Conservation (phyloP, 2,888 invertebrate species). For the Pyrochroa serraticornis region DNA sequence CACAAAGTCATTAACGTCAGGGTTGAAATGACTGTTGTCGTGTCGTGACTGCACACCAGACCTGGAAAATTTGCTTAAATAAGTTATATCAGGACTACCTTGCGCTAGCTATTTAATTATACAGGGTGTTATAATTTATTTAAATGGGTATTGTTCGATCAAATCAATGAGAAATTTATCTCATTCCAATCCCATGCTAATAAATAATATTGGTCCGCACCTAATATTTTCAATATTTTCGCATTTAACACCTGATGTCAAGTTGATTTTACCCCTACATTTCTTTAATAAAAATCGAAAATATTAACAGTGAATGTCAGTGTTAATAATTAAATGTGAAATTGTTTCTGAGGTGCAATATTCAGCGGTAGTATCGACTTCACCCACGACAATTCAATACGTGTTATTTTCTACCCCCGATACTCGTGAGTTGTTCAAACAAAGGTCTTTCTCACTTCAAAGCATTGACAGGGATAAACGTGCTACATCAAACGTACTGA, state of each 20-base stretch:
- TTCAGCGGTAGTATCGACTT: background rate
- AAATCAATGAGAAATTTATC: background rate
- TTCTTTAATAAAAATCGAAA: background rate
- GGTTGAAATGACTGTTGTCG: background rate
- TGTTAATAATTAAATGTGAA: background rate
- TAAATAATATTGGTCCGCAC: background rate
- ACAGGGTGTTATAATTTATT: too few species aligned
- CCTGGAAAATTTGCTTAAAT: too few species aligned
- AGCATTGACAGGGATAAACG: conserved; percentile 19
- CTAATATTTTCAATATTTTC: too few species aligned
- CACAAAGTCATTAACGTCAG: conserved; percentile 2
- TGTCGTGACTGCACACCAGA: background rate
- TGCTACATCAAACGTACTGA: conserved; percentile 19
- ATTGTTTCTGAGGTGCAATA: background rate
- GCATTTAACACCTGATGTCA: too few species aligned
- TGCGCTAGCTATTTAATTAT: too few species aligned
- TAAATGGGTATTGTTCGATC: too few species aligned
- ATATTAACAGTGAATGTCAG: background rate
- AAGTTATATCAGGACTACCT: too few species aligned
- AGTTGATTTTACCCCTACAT: background rate
- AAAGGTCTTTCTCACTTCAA: conserved; percentile 18
- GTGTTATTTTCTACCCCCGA: conserved; percentile 14
- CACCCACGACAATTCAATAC: conserved; percentile 12
- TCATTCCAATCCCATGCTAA: background rate
- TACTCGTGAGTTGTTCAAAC: conserved; percentile 21